Evolutionary conservation across 2,797 vertebrate genomes (phyloP), one percentile per base, ranked within the genome.

Genomic region (Melanotaenia pygmaea): DNA sequence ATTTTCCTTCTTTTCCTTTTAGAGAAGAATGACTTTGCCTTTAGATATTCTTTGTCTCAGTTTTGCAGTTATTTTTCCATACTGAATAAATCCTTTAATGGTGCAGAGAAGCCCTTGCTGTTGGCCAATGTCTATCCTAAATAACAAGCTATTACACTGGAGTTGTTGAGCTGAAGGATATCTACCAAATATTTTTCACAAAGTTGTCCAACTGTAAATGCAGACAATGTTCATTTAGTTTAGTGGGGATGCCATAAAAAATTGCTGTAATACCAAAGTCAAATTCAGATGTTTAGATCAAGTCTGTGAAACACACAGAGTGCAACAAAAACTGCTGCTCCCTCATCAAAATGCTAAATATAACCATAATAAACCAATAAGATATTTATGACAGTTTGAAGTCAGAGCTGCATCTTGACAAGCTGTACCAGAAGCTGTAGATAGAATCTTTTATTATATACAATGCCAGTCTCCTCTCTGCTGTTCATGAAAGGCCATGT

Each of bases 401-500:
- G 86, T 87, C 83, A 54, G 70, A 81, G 56, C 66, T 72, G 70
- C 32, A 18, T 83, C 74, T 76, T 40, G 67, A 71, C 9, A 2
- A 70, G 70, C 59, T 63, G 75, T 65, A 38, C 66, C 78, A 70
- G 64, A 13, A 59, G 53, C 71, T 37, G 54, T 77, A 77, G 89
- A 93, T 92, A 90, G 70, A 57, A 92, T 94, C 91, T 91, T 86
- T 88, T 86, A 90, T 90, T 90, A 90, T 88, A 91, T 71, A 86
- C 76, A 88, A 90, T 80, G 83, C 72, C 86, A 79, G 83, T 76
- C 83, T 50, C 53, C 67, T 83, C 84, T 77, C 70, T 54, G 72
- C 67, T 73, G 77, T 71, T 86, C 77, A 76, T 81, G 82, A 82
- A 84, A 83, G 81, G 79, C 83, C 45, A 51, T 87, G 81, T 91